Evolutionary conservation across 2,797 vertebrate genomes (phyloP).

Genomic region (Acrossocheilus wenchowensis): DNA sequence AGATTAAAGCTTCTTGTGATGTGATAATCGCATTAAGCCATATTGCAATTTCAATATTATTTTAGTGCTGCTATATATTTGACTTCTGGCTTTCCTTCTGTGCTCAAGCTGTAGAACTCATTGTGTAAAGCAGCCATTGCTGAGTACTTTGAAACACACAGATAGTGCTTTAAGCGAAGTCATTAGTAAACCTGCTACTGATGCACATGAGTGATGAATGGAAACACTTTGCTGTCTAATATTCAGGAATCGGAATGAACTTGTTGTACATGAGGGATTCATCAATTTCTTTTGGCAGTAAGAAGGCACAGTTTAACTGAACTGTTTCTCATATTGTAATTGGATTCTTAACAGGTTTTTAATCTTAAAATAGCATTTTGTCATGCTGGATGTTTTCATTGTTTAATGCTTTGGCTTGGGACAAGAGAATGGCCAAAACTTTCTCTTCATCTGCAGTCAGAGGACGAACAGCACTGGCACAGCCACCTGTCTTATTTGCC

Average conservation of each 20-base stretch:
- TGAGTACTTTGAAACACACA: neutral
- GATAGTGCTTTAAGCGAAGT: constrained; percentile 6
- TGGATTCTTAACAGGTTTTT: neutral
- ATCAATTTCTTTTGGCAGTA: neutral
- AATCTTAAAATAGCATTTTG: neutral
- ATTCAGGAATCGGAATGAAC: constrained; percentile 1
- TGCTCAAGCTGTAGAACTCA: neutral
- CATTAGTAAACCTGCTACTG: neutral
- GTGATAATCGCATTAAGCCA: neutral
- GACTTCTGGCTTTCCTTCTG: neutral
- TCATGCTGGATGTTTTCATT: neutral
- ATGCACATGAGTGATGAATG: constrained; percentile 3
- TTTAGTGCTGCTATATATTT: neutral
- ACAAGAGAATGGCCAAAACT: constrained; percentile 8
- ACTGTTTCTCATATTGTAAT: constrained; percentile 10
- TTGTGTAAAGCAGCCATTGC: neutral
- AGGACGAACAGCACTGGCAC: neutral
- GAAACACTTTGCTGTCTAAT: constrained; percentile 23
- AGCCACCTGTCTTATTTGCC: constrained; percentile 12
- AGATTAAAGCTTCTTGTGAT: no score
- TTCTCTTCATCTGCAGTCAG: constrained; percentile 27
- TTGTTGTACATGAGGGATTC: constrained; percentile 10
- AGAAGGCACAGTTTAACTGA: constrained; percentile 5
- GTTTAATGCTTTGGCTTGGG: neutral
- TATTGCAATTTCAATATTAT: neutral